Evolutionary conservation across 2,797 vertebrate genomes (phyloP).

Genomic region (Galago senegalensis): DNA sequence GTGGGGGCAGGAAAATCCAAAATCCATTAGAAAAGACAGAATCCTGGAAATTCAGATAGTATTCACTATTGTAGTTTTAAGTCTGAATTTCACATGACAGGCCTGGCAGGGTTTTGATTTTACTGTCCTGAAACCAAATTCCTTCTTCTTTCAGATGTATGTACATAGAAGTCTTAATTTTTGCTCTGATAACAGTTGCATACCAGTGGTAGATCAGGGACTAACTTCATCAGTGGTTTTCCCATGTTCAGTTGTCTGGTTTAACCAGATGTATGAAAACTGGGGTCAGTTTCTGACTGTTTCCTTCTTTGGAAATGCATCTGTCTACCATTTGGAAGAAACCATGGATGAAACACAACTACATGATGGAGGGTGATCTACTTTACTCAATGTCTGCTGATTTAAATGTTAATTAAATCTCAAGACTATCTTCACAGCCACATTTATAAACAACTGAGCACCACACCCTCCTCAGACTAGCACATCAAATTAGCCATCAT

Average conservation of each 20-base stretch:
- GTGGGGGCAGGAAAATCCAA: not conserved
- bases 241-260: too few species aligned
- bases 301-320: too few species aligned
- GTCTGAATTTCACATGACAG: not conserved
- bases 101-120: not conserved
- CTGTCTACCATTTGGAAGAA: not conserved
- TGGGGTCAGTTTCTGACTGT: too few species aligned
- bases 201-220: too few species aligned
- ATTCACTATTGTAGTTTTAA: not conserved
- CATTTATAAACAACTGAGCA: not conserved
- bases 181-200: not conserved
- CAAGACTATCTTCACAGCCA: not conserved
- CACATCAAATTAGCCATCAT: not conserved
- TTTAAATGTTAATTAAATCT: not conserved
- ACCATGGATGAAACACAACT: not conserved
- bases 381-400: not conserved
- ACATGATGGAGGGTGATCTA: not conserved
- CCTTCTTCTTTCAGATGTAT: not conserved
- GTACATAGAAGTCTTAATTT: not conserved
- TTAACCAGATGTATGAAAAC: too few species aligned
- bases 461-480: not conserved
- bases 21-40: not conserved
- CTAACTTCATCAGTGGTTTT: too few species aligned
- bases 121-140: not conserved
- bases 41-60: not conserved